A percentile compares a stretch with the other conserved stretches of the same genome.
Conservation (phyloP, 2,113 vertebrate species). For the Cryptoleucopteryx plumbea region DNA sequence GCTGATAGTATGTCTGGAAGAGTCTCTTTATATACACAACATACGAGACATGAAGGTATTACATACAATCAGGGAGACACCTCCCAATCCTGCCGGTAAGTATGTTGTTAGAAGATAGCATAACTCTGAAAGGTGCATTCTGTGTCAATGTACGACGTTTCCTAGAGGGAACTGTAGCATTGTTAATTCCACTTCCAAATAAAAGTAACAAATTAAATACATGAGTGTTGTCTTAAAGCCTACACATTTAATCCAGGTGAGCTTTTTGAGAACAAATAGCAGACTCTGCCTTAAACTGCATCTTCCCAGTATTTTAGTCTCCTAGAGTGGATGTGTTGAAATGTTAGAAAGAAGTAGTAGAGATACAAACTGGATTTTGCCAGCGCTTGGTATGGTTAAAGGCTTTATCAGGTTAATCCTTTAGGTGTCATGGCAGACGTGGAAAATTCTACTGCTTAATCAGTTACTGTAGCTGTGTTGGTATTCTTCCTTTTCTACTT, state of each 20-base stretch:
- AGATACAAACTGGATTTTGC: neutral
- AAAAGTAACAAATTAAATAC: neutral
- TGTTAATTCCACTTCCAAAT: neutral
- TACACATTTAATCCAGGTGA: neutral
- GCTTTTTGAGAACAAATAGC: neutral
- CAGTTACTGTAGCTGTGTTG: neutral
- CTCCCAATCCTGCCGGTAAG: slow-evolving; percentile 92
- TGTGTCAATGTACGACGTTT: neutral
- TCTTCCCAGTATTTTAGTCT: neutral
- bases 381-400: neutral
- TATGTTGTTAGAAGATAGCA: neutral
- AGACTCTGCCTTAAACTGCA: neutral
- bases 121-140: neutral
- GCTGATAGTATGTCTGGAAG: slow-evolving; percentile 97
- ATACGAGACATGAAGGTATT: slow-evolving; percentile 99
- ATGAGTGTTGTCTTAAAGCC: neutral
- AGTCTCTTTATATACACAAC: slow-evolving; percentile 98
- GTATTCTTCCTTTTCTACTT: neutral
- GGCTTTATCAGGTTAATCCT: neutral
- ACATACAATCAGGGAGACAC: slow-evolving; percentile 98
- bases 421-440: neutral
- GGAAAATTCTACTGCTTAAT: neutral
- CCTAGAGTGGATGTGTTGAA: neutral
- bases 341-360: neutral
- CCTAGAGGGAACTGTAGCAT: neutral